Evolutionary conservation across 23 tunicate genomes (phyloP), one percentile per base, ranked within the genome.

Genomic region (Halocynthia roretzi): DNA sequence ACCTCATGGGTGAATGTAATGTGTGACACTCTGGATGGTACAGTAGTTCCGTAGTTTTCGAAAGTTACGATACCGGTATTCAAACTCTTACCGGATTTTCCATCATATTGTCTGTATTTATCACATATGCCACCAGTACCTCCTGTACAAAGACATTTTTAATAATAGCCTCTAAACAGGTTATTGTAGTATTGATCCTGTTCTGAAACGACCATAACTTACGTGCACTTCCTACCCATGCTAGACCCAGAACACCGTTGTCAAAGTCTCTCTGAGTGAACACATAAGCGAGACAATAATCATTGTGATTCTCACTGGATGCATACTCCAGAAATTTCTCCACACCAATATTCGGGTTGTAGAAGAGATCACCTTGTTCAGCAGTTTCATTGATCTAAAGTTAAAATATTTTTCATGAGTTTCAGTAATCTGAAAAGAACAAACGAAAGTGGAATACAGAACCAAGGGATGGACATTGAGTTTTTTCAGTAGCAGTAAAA

Each of bases 1-100:
- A 94, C 83, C 65, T 94, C 98, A 56, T 94, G 98, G 70, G 98
- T 94, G 71, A 94, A 87, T 2, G 98, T 94, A 80, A 94, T 87
- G 83, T 94, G 98, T 51, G 87, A 89, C 58, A 94, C 98, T 48
- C 70, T 56, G 18, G 95, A 70, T 5, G 98, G 94, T 60, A 87
- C 75, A 10, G 81, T 84, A 17, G 87, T 56, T 8, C 98, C 98
- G 51, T 87, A 94, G 71, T 94, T 94, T 54, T 82, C 78, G 61
- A 94, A 87, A 20, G 98, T 94, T 10, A 94, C 93, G 19, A 94
- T 80, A 21, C 98, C 98, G 12, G 95, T 94, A 84, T 94, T 94
- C 18, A 94, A 83, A 12, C 91, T 84, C 71, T 91, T 91, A 20
- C 76, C 76, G 6, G 77, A 49, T 6, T 94, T 81, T 51, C 85